A percentile compares a stretch with the other conserved stretches of the same genome.
These are phyloP conservation scores for Podarcis muralis DNA, from an alignment of 2,113 vertebrate species.

Conservation along the genomic window DNA sequence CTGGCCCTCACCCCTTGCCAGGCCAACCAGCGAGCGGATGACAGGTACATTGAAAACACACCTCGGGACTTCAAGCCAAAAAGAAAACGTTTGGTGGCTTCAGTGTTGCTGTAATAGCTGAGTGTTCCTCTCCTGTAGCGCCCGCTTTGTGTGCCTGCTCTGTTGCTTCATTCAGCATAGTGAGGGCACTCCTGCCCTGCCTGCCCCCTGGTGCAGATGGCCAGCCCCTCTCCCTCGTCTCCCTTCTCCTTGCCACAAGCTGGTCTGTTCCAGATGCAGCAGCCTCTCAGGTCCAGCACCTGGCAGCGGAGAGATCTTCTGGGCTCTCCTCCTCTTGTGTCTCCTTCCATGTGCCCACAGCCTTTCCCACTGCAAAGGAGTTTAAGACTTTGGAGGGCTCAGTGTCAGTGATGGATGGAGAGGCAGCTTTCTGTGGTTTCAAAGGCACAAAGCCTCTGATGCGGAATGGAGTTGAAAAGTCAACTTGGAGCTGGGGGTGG, in stretches of 20 bases:
- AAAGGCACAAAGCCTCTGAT: slow-evolving; percentile 61
- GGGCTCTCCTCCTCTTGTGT: slow-evolving; percentile 50
- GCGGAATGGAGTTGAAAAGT: slow-evolving; percentile 74
- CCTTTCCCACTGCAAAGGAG: slow-evolving; percentile 70
- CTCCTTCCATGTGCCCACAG: slow-evolving; percentile 49
- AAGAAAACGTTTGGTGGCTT: too few relatives aligned
- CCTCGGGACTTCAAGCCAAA: too few relatives aligned
- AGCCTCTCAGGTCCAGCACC: slow-evolving; percentile 21
- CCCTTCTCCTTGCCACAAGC: neutral
- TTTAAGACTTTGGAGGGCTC: slow-evolving; percentile 61
- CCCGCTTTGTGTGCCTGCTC: neutral
- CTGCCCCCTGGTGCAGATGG: neutral
- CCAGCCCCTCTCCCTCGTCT: neutral
- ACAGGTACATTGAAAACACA: too few relatives aligned
- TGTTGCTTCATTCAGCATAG: neutral
- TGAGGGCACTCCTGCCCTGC: neutral
- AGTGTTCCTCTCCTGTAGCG: too few relatives aligned
- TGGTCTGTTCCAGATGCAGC: slow-evolving; percentile 17
- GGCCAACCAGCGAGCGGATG: too few relatives aligned
- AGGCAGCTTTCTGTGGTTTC: slow-evolving; percentile 77
- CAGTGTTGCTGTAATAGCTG: too few relatives aligned
- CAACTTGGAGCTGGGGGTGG: slow-evolving; percentile 54
- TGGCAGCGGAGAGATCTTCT: slow-evolving; percentile 54
- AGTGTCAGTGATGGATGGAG: slow-evolving; percentile 85
- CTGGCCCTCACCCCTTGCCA: too few relatives aligned